phyloP scores from a whole-genome alignment of 2,797 vertebrate genomes.

The Ceyx erithaca region DNA sequence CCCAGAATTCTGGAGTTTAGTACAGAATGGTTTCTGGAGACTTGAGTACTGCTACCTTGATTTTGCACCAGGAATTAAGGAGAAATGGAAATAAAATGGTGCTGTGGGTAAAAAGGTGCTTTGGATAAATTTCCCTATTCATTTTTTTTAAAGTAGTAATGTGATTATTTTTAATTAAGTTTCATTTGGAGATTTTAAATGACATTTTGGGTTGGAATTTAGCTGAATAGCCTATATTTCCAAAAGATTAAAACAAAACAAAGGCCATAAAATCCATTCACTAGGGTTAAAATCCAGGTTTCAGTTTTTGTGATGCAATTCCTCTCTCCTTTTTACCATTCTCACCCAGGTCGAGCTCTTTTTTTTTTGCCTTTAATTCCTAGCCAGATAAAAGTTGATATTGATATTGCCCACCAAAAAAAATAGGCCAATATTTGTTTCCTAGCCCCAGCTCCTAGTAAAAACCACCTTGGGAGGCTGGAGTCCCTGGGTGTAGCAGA shows the following conservation, averaged over 20 bases:
- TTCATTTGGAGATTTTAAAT: not conserved
- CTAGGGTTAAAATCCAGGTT: not conserved
- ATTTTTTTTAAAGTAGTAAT: rapidly evolving
- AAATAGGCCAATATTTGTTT: not conserved
- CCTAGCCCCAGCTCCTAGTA: not conserved
- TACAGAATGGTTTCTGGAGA: not conserved
- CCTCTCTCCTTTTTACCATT: not conserved
- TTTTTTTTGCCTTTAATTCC: not conserved
- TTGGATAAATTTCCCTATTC: not conserved
- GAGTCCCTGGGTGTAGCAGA: not conserved
- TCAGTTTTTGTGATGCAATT: not conserved
- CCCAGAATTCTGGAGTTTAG: not conserved
- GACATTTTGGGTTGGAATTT: not conserved
- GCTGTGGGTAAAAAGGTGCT: not conserved
- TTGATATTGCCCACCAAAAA: not conserved
- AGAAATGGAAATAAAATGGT: not conserved
- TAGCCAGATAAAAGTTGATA: not conserved
- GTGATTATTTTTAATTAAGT: not conserved
- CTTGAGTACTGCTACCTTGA: not conserved
- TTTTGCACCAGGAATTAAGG: not conserved
- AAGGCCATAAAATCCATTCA: not conserved
- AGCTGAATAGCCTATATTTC: not conserved
- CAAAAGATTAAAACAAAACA: not conserved
- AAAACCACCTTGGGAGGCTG: not conserved
- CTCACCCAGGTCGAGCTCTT: not conserved